Evolutionary conservation across 2,888 invertebrate genomes (phyloP).

Genomic region (Epistrophe eligans): DNA sequence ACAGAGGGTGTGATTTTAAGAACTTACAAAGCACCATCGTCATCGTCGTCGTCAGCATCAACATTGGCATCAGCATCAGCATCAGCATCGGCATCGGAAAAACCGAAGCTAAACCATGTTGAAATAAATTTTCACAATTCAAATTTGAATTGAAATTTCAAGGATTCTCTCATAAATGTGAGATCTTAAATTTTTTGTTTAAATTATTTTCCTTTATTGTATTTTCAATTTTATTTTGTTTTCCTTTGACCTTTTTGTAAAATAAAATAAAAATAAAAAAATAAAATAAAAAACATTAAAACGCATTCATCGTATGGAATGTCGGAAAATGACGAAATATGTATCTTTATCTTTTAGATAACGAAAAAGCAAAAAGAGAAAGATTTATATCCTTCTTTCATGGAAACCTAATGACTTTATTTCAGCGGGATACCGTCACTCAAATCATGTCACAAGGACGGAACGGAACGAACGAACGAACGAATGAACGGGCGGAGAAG

Average conservation of each 20-base stretch:
- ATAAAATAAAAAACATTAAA: neutral
- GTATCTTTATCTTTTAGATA: slow-evolving; percentile 48
- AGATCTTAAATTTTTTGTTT: slow-evolving; percentile 21
- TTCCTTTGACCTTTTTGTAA: slow-evolving; percentile 11
- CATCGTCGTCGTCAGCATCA: neutral
- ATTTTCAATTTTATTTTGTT: neutral
- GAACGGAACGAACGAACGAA: neutral
- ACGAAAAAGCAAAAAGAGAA: neutral
- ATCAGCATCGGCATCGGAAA: neutral
- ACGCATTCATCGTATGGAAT: slow-evolving; percentile 8
- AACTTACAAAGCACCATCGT: slow-evolving; percentile 2
- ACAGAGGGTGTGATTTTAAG: slow-evolving; percentile 34
- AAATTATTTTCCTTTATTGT: slow-evolving; percentile 3
- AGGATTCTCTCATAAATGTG: slow-evolving; percentile 32
- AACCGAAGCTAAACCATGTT: slow-evolving; percentile 15
- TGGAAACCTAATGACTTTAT: slow-evolving; percentile 63
- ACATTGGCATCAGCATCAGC: neutral
- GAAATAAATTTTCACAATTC: slow-evolving; percentile 42
- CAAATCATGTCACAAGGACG: slow-evolving; percentile 24
- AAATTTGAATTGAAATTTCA: slow-evolving; percentile 60
- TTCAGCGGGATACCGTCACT: slow-evolving; percentile 57
- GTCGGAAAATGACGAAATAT: slow-evolving; percentile 46
- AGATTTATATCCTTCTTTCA: slow-evolving; percentile 48
- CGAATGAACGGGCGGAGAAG: no score
- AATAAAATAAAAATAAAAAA: neutral